Percentiles rank a stretch among this genome's conserved stretches.
These are phyloP conservation scores for Zoanthus sansibaricus DNA, from an alignment of 92 coral and sea anemone genomes.

Conservation along the genomic window DNA sequence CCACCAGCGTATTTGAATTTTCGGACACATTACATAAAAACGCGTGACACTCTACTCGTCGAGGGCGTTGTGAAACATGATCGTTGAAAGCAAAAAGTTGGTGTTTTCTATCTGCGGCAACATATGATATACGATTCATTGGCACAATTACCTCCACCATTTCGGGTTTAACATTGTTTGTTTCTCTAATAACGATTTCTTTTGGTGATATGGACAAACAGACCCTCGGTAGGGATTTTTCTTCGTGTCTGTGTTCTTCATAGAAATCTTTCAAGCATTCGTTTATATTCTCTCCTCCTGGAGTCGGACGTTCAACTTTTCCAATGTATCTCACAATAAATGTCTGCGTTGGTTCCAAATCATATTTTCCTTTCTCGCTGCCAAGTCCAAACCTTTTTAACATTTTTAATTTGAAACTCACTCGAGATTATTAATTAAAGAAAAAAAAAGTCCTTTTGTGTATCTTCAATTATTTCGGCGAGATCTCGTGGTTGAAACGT, in stretches of 20 bases:
- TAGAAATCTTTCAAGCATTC: slow-evolving; percentile 70
- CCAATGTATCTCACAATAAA: slow-evolving; percentile 87
- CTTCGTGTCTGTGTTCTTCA: slow-evolving; percentile 51
- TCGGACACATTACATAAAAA: slow-evolving; percentile 85
- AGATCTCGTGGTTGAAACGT: background rate
- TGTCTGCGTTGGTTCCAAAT: slow-evolving; percentile 69
- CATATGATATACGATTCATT: slow-evolving; percentile 76
- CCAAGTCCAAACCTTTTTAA: slow-evolving; percentile 66
- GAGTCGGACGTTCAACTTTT: slow-evolving; percentile 65
- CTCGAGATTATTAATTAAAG: background rate
- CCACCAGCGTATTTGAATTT: slow-evolving; percentile 79
- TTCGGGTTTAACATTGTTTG: slow-evolving; percentile 53
- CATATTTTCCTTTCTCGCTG: slow-evolving; percentile 68
- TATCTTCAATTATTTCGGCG: background rate
- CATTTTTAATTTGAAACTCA: slow-evolving; percentile 12
- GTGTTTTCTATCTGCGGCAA: slow-evolving; percentile 87
- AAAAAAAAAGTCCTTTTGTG: background rate
- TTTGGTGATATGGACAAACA: slow-evolving; percentile 68
- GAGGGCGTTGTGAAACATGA: slow-evolving; percentile 85
- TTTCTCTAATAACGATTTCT: slow-evolving; percentile 62
- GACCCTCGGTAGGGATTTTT: slow-evolving; percentile 69
- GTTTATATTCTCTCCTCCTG: slow-evolving; percentile 81
- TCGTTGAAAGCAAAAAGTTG: slow-evolving; percentile 93
- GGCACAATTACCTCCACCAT: slow-evolving; percentile 64
- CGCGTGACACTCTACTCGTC: slow-evolving; percentile 75